Evolutionary conservation across 2,113 vertebrate species (phyloP), one percentile per base, ranked within the genome.

Genomic region (Perca fluviatilis): DNA sequence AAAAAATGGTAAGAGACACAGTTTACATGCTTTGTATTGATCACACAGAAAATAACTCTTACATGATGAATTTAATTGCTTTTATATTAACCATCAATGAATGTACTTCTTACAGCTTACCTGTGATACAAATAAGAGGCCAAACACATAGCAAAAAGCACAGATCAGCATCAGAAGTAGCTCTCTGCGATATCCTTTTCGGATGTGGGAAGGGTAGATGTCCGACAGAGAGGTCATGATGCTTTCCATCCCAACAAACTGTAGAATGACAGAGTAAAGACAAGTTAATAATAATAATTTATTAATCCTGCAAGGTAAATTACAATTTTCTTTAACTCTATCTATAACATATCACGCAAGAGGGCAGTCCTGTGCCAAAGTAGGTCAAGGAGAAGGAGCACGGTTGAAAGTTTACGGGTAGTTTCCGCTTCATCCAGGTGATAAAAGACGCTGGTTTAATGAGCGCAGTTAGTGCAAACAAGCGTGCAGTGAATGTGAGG

Each of bases 231-330:
- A 96, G 0, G 97, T 98, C 88, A 97, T 96, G 93, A 97, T 86
- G 86, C 96, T 97, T 92, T 99, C 97, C 65, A 98, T 88, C n/a
- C 96, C 97, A 78, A 96, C 96, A 2, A 99, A 98, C 97, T 99
- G 82, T 18, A 63, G 25, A 78, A 33, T 2, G 30, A 79, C 30
- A 81, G 78, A 86, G 4, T 16, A 3, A 8, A 36, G 64, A 89
- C 19, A 13, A 19, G 27, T 47, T 19, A 50, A 75, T 9, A 54
- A 30, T 30, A 30, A 30, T 30, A 4, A 30, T 30, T 30, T 30
- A 30, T 30, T 30, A 30, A 30, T 30, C 27, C 27, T 30, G 27
- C 27, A 30, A 30, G 30, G 30, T 30, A 30, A 30, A 30, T 30
- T 30, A 30, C 30, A 30, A 30, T 30, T 30, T 30, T 5, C 3